A percentile compares a stretch with the other conserved stretches of the same genome.
These are phyloP conservation scores for Pantala flavescens DNA, from an alignment of 1,140 invertebrate species.

Conservation along the genomic window DNA sequence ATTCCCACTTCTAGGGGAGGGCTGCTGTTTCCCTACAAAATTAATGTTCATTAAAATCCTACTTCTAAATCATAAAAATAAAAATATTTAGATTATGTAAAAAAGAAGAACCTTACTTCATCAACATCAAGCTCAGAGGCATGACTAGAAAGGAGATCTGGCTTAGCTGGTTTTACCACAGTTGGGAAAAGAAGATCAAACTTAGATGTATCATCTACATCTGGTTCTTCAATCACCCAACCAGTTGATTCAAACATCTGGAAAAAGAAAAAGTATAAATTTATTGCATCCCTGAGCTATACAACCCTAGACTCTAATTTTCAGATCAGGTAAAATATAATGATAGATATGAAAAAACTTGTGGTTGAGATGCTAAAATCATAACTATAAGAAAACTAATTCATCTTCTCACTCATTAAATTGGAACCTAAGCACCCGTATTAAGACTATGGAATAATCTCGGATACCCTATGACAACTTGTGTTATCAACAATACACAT, in stretches of 20 bases:
- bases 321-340: conserved; percentile 14
- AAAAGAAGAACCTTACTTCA: conserved; percentile 32
- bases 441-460: too few relatives aligned
- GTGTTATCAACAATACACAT: too few relatives aligned
- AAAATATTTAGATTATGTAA: not conserved
- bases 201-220: conserved; percentile 69
- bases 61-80: not conserved
- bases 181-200: conserved; percentile 81
- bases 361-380: too few relatives aligned
- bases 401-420: too few relatives aligned
- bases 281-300: not conserved
- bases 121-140: conserved; percentile 29
- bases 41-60: not conserved
- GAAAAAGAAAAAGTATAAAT: conserved; percentile 14
- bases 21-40: not conserved
- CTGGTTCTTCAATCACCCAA: conserved; percentile 81
- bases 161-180: conserved; percentile 56
- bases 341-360: too few relatives aligned
- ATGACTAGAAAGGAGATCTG: conserved; percentile 18
- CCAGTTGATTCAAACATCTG: conserved; percentile 76
- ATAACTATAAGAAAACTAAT: too few relatives aligned
- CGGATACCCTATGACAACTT: too few relatives aligned
- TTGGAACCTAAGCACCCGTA: too few relatives aligned
- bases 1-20: conserved; percentile 59
- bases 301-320: not conserved